Base-by-base conservation (phyloP, 2,797 vertebrate species). In the Botia almorhae region DNA sequence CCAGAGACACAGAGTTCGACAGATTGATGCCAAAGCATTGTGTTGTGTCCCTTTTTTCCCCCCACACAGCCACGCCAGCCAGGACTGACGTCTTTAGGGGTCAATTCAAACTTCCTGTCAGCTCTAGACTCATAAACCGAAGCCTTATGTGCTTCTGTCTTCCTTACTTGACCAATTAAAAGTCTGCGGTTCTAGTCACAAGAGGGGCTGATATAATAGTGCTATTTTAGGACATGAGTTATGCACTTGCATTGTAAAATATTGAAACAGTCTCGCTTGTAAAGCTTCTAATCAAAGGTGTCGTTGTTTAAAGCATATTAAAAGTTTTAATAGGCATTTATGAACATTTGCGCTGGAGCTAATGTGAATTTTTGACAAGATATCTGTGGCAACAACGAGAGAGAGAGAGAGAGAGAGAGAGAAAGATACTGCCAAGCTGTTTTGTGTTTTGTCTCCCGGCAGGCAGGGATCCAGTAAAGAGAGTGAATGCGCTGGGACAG, bases 51-150 rank as follows among this genome's bases (percentile, higher is more conserved):
- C 72, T 64, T 76, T 84, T 86, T 79, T 85, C 69, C 61, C 61
- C 69, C 73, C 69, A 26, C 86, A 87, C 84, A 17, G 83, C 86
- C 65, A 4, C 79, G 84, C 87, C 90, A 58, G 71, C 84, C 85
- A 83, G 78, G 86, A 82, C 82, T 33, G 82, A 87, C 79, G 70
- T 76, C 82, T 74, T 69, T 83, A 85, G 73, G 81, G 87, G 82
- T 80, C 53, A 83, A 87, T 84, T 83, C 89, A 90, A 86, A 87
- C 63, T 77, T 84, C 77, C 87, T 90, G 88, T 93, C 88, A 89
- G 85, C 87, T 26, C 83, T 83, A 13, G 81, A 55, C 86, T 85
- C 90, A 89, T 90, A 89, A 36, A 88, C 82, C 87, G 78, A 63
- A 82, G 77, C 84, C 69, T 85, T 67, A 64, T 76, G 80, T 64